phyloP scores from a whole-genome alignment of 2,888 invertebrate species.

The Scaptomyza flava region DNA sequence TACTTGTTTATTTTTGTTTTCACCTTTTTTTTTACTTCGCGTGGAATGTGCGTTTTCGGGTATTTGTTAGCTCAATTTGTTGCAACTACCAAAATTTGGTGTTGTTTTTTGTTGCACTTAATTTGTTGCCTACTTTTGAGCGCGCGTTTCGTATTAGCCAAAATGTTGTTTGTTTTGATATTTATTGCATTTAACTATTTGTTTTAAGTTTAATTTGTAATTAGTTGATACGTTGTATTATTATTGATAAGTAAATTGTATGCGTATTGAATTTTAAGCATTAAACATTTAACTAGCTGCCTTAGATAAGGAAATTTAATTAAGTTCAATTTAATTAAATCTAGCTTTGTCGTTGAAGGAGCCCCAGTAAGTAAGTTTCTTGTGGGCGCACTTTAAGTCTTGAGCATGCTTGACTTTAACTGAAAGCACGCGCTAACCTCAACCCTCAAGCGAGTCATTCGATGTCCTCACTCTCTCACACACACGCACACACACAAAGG shows the following conservation, averaged over 20 bases:
- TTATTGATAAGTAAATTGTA: constrained; percentile 22
- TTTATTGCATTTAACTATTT: constrained; percentile 23
- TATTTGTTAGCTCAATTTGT: constrained; percentile 46
- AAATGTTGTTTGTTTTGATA: constrained; percentile 21
- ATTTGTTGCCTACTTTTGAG: constrained; percentile 38
- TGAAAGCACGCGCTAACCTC: constrained; percentile 25
- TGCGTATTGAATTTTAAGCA: no score
- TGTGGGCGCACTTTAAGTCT: constrained; percentile 49
- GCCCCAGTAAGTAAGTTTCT: constrained; percentile 44
- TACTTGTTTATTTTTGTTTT: constrained; percentile 32
- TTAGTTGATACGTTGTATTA: constrained; percentile 13
- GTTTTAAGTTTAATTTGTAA: constrained; percentile 1
- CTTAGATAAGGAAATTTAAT: constrained; percentile 21
- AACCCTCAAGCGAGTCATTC: constrained; percentile 34
- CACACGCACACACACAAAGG: constrained; percentile 1
- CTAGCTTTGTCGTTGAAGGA: constrained; percentile 30
- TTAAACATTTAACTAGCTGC: constrained; percentile 29
- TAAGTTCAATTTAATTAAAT: constrained; percentile 25
- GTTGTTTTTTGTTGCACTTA: constrained; percentile 21
- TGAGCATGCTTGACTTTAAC: constrained; percentile 59
- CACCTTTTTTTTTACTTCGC: not conserved
- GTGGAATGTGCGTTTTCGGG: constrained; percentile 9
- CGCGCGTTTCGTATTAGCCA: constrained; percentile 10
- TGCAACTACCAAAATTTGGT: constrained; percentile 19
- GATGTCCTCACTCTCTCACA: constrained; percentile 24